A percentile compares a stretch with the other conserved stretches of the same genome.
These are phyloP conservation scores for Cotesia glomerata DNA, from an alignment of 1,140 invertebrate genomes.

Conservation along the genomic window DNA sequence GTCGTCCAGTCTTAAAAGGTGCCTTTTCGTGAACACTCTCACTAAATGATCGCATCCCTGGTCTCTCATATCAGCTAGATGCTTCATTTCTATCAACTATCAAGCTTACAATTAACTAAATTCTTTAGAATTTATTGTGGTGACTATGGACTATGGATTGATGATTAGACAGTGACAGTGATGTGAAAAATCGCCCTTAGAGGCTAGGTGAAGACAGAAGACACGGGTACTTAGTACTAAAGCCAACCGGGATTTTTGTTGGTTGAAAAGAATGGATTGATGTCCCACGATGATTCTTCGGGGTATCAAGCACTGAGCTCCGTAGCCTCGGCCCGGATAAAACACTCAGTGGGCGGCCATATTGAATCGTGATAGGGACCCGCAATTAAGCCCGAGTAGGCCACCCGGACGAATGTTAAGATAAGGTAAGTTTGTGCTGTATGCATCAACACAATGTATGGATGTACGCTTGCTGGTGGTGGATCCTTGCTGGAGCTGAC, in stretches of 20 bases:
- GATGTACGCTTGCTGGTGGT: not conserved
- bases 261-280: conserved; percentile 7
- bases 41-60: not conserved
- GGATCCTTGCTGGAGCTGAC: conserved; percentile 49
- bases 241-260: too few relatives aligned
- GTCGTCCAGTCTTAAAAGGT: conserved; percentile 58
- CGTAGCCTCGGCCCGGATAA: not conserved
- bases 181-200: too few relatives aligned
- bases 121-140: too few relatives aligned
- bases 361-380: conserved; percentile 63
- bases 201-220: too few relatives aligned
- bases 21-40: conserved; percentile 50
- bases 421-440: conserved; percentile 54
- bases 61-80: not conserved
- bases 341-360: conserved; percentile 60
- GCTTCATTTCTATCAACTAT: not conserved
- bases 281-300: conserved; percentile 26
- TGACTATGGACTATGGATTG: too few relatives aligned
- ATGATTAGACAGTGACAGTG: too few relatives aligned
- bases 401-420: conserved; percentile 59
- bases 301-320: not conserved
- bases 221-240: too few relatives aligned
- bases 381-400: conserved; percentile 63
- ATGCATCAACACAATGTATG: not conserved
- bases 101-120: not conserved